phyloP scores from a whole-genome alignment of 2,113 vertebrate genomes.

The Sphyrna mokarran region DNA sequence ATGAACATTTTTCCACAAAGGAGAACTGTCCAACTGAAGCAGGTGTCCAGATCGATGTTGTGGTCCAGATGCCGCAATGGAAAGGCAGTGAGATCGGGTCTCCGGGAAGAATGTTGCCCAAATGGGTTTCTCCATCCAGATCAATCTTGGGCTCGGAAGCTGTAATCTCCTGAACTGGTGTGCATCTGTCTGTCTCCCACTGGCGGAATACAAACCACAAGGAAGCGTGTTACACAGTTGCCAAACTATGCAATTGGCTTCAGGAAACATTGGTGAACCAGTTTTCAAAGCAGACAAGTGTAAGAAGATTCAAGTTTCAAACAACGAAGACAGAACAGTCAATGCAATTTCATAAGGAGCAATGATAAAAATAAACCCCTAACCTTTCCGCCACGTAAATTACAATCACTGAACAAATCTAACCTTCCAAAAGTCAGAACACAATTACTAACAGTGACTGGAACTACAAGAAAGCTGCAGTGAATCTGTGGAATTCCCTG shows the following conservation, averaged over 20 bases:
- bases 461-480: not conserved
- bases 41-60: too few species aligned
- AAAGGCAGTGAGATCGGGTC: not conserved
- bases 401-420: not conserved
- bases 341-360: not conserved
- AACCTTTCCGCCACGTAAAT: not conserved
- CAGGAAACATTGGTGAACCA: not conserved
- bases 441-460: not conserved
- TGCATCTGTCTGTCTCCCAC: not conserved
- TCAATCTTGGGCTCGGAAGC: not conserved
- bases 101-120: not conserved
- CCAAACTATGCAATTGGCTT: not conserved
- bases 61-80: not conserved
- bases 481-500: too few species aligned
- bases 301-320: not conserved
- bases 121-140: not conserved
- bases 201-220: not conserved
- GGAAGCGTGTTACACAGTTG: too few species aligned
- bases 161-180: not conserved
- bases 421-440: not conserved
- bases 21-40: not conserved
- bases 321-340: not conserved
- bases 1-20: not conserved
- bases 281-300: not conserved
- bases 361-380: too few species aligned